phyloP scores from a whole-genome alignment of 2,888 invertebrate species.

The Lithophane ornitopus region DNA sequence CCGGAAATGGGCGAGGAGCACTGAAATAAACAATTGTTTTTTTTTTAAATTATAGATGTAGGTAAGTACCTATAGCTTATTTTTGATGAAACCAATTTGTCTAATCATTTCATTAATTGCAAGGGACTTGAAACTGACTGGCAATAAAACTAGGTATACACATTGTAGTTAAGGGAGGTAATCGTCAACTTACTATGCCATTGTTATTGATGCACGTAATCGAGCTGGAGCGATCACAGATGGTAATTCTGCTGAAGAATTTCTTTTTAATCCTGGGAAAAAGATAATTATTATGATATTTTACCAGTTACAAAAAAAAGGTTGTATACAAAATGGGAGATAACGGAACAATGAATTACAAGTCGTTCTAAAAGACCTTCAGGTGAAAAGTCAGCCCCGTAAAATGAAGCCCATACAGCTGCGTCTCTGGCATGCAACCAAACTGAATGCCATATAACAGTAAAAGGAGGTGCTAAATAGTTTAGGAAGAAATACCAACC shows the following conservation, averaged over 20 bases:
- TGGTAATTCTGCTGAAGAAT: slow-evolving; percentile 79
- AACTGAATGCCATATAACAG: not conserved
- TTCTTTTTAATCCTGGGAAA: slow-evolving; percentile 82
- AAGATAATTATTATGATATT: not conserved
- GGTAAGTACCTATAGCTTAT: not conserved
- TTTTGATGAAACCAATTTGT: not conserved
- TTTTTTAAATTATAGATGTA: not conserved
- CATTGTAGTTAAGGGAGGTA: not conserved
- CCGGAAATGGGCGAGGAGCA: slow-evolving; percentile 77
- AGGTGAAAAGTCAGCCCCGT: not conserved
- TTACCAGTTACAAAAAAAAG: not conserved
- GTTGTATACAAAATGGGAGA: not conserved
- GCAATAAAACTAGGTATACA: not conserved
- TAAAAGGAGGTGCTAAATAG: not conserved
- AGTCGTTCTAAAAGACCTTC: not conserved
- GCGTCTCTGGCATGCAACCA: not conserved
- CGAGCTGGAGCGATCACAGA: slow-evolving; percentile 86
- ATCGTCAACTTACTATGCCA: slow-evolving; percentile 79
- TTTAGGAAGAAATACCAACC: slow-evolving; percentile 70
- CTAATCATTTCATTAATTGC: not conserved
- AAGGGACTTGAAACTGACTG: not conserved
- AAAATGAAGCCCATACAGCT: not conserved
- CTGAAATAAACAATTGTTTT: slow-evolving; percentile 68
- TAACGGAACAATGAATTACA: not conserved
- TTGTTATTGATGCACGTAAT: slow-evolving; percentile 79